These are phyloP conservation scores for Tetragonula carbonaria DNA, from an alignment of 2,888 invertebrate genomes.

Conservation along the genomic window DNA sequence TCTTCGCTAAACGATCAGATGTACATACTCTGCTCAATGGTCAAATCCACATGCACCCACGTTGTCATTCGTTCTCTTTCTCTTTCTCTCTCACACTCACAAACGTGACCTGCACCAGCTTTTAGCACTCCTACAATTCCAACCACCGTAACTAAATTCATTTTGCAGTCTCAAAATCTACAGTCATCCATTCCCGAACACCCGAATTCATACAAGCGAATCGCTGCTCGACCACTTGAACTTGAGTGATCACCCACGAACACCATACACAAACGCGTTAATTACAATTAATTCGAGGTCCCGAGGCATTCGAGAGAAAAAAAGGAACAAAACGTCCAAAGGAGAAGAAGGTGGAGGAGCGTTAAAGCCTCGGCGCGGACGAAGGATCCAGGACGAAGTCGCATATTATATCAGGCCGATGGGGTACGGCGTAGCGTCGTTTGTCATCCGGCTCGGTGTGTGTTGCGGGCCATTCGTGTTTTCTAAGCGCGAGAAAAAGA, in stretches of 20 bases:
- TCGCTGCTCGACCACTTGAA: neutral
- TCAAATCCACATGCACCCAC: too few species aligned
- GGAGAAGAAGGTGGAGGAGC: slow-evolving; percentile 29
- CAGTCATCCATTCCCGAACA: neutral
- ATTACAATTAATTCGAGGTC: slow-evolving; percentile 56
- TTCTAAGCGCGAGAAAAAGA: slow-evolving; percentile 68
- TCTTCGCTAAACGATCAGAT: too few species aligned
- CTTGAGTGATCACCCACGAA: neutral
- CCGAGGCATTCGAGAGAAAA: slow-evolving; percentile 17
- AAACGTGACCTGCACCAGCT: too few species aligned
- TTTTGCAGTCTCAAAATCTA: neutral
- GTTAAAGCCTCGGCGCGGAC: slow-evolving; percentile 9
- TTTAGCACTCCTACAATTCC: neutral
- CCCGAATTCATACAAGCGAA: neutral
- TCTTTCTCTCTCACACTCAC: too few species aligned
- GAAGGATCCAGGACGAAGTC: slow-evolving; percentile 60
- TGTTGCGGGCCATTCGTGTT: slow-evolving; percentile 72
- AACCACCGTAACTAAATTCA: neutral
- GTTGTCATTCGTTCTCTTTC: too few species aligned
- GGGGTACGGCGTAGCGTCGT: slow-evolving; percentile 67
- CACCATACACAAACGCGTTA: slow-evolving; percentile 48
- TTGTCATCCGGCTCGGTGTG: slow-evolving; percentile 73
- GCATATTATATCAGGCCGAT: slow-evolving; percentile 71
- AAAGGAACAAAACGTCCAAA: neutral
- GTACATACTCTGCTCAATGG: too few species aligned